A percentile compares a stretch with the other conserved stretches of the same genome.
These are phyloP conservation scores for Karalla daura DNA, from an alignment of 2,797 vertebrate species.

Conservation along the genomic window DNA sequence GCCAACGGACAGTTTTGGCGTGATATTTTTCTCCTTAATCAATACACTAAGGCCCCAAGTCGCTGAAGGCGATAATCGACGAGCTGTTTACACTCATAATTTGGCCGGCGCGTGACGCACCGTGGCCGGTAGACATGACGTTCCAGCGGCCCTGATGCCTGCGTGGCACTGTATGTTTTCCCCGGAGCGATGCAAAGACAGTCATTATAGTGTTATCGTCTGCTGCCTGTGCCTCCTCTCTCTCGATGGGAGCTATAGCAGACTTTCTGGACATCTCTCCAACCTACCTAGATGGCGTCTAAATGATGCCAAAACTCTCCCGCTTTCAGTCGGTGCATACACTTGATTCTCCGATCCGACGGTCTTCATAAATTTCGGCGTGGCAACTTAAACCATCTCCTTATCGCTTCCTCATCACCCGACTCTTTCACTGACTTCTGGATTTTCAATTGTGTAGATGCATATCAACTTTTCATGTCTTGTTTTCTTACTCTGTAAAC, in stretches of 20 bases:
- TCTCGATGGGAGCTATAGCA: background rate
- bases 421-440: too few species aligned
- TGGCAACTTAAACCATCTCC: too few species aligned
- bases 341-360: too few species aligned
- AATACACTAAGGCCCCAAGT: constrained; percentile 38
- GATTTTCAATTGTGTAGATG: too few species aligned
- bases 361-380: too few species aligned
- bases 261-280: background rate
- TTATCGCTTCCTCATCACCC: too few species aligned
- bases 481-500: too few species aligned
- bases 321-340: too few species aligned
- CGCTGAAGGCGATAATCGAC: constrained; percentile 55
- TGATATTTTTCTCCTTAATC: constrained; percentile 6
- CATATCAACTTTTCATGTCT: too few species aligned
- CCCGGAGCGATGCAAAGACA: constrained; percentile 20
- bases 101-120: constrained; percentile 53
- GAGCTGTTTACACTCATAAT: constrained; percentile 58
- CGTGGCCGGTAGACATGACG: constrained; percentile 33
- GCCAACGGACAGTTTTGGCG: background rate
- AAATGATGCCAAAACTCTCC: too few species aligned
- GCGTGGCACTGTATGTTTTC: constrained; percentile 43
- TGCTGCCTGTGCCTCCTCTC: constrained; percentile 20
- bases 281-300: too few species aligned
- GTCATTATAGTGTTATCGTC: constrained; percentile 15
- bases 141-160: constrained; percentile 49